phyloP scores from a whole-genome alignment of 2,888 invertebrate species.

The Pantelozetes paolii region DNA sequence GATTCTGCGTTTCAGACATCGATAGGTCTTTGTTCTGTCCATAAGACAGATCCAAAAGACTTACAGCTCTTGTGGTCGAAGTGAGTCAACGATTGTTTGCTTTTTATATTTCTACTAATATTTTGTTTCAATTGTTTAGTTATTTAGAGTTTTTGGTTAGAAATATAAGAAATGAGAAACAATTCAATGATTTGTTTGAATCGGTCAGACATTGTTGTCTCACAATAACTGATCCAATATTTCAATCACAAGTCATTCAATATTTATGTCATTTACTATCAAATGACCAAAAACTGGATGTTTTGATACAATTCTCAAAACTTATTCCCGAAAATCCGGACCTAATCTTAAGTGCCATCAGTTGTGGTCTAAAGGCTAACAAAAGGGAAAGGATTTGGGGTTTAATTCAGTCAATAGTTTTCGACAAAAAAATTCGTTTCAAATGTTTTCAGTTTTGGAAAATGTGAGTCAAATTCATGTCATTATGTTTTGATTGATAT shows the following conservation, averaged over 20 bases:
- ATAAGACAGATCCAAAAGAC: constrained; percentile 10
- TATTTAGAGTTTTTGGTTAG: constrained; percentile 36
- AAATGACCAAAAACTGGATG: constrained; percentile 16
- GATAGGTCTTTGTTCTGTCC: constrained; percentile 27
- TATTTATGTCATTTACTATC: constrained; percentile 18
- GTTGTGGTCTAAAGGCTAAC: not conserved
- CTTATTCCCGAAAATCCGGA: constrained; percentile 35
- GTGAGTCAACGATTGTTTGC: not conserved
- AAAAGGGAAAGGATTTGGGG: constrained; percentile 38
- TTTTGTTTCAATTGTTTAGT: constrained; percentile 33
- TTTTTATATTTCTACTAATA: not conserved
- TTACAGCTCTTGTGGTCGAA: constrained; percentile 38
- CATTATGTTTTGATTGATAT: not conserved
- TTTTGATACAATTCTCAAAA: constrained; percentile 37
- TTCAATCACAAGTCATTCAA: constrained; percentile 35
- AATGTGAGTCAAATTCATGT: constrained; percentile 29
- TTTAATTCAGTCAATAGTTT: constrained; percentile 31
- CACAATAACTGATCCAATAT: constrained; percentile 35
- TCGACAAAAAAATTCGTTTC: constrained; percentile 38
- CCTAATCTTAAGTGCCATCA: constrained; percentile 16
- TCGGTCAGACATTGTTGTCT: constrained; percentile 38
- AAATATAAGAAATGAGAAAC: constrained; percentile 22
- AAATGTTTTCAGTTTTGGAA: constrained; percentile 39
- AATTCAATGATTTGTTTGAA: constrained; percentile 32
- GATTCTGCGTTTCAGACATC: constrained; percentile 21